Conservation (phyloP, 2,113 vertebrate genomes). For the Tachuris rubrigastra region DNA sequence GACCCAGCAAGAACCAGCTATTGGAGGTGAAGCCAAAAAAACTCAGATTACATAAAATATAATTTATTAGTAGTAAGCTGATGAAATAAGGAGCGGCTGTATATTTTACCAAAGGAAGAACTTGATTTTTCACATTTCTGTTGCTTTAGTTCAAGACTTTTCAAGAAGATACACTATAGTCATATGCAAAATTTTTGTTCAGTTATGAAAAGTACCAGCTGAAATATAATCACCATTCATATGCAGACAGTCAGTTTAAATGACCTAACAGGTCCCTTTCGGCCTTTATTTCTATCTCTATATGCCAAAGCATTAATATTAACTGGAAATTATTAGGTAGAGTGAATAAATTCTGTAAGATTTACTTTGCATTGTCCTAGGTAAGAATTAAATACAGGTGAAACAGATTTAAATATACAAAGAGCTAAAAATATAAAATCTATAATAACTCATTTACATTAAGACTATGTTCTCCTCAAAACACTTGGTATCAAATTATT, state of each 20-base stretch:
- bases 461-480: background rate
- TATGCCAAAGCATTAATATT: conserved; percentile 2
- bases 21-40: background rate
- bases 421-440: background rate
- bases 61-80: background rate
- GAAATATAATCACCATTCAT: background rate
- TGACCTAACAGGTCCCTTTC: background rate
- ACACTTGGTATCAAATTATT: background rate
- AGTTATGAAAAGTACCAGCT: background rate
- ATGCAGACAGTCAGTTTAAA: background rate
- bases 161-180: background rate
- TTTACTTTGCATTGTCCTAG: background rate
- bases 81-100: background rate
- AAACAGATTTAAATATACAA: background rate
- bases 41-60: background rate
- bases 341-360: background rate
- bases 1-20: background rate
- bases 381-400: background rate
- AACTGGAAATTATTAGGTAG: background rate
- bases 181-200: background rate
- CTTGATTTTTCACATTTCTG: background rate
- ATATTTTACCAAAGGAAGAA: background rate
- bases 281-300: background rate
- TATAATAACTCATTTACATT: background rate
- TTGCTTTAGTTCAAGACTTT: background rate